Percentiles rank a stretch among this genome's conserved stretches.
These are phyloP conservation scores for Momotus momota DNA, from an alignment of 2,797 vertebrate genomes.

Conservation along the genomic window DNA sequence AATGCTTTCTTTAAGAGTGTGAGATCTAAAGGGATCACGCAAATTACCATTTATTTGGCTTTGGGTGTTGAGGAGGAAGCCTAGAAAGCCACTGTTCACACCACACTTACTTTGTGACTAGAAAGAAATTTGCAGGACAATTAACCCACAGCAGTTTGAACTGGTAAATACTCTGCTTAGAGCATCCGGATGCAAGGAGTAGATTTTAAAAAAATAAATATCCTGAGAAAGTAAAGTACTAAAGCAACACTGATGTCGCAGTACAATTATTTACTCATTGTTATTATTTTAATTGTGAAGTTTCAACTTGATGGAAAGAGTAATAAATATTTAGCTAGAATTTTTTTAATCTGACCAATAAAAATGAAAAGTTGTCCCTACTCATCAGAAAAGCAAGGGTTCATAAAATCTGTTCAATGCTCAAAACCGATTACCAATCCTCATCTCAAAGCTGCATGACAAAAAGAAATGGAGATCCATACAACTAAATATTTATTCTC, in stretches of 20 bases:
- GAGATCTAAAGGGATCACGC: not conserved
- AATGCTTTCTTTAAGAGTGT: not conserved
- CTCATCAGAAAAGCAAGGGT: not conserved
- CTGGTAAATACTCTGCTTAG: not conserved
- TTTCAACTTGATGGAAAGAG: not conserved
- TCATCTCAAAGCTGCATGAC: not conserved
- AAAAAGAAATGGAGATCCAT: not conserved
- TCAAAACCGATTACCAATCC: not conserved
- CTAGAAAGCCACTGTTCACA: not conserved
- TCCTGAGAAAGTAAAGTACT: not conserved
- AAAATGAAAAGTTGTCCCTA: not conserved
- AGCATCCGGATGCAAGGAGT: not conserved
- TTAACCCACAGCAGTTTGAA: not conserved
- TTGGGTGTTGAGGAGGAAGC: not conserved
- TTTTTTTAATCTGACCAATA: not conserved
- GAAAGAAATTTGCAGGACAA: not conserved
- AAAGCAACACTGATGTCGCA: not conserved
- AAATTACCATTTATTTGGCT: not conserved
- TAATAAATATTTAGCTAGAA: not conserved
- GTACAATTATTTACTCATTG: not conserved
- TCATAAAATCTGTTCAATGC: not conserved
- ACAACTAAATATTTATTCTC: not conserved
- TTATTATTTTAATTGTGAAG: not conserved
- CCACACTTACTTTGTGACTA: not conserved
- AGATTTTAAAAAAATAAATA: not conserved